phyloP scores from a whole-genome alignment of 2,113 vertebrate species.

The Datnioides undecimradiatus region DNA sequence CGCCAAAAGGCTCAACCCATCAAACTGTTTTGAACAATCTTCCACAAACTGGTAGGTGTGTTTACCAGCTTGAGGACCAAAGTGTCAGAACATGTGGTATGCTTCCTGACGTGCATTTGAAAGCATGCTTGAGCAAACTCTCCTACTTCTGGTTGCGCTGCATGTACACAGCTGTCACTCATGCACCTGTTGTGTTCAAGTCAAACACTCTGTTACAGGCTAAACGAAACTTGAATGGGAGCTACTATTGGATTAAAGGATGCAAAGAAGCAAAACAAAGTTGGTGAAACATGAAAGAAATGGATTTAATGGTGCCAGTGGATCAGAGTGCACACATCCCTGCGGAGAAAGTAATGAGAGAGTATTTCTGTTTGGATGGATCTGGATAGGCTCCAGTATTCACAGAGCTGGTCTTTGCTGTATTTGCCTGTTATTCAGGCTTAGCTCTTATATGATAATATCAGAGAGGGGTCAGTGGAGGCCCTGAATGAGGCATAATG shows the following conservation, averaged over 20 bases:
- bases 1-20: slow-evolving; percentile 1
- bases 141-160: slow-evolving; percentile 16
- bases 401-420: slow-evolving; percentile 38
- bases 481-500: slow-evolving; percentile 24
- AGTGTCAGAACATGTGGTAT: slow-evolving; percentile 13
- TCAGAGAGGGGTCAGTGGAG: slow-evolving; percentile 32
- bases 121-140: slow-evolving; percentile 18
- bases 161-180: slow-evolving; percentile 23
- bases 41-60: slow-evolving; percentile 11
- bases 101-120: slow-evolving; percentile 26
- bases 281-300: slow-evolving; percentile 58
- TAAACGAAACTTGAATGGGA: slow-evolving; percentile 33
- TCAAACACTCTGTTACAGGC: slow-evolving; percentile 10
- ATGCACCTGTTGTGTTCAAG: slow-evolving; percentile 49
- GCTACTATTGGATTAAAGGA: slow-evolving; percentile 46
- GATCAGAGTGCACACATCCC: slow-evolving; percentile 64
- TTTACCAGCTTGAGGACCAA: slow-evolving; percentile 20
- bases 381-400: slow-evolving; percentile 69
- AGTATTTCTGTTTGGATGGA: slow-evolving; percentile 69
- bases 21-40: slow-evolving; percentile 26
- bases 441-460: slow-evolving; percentile 28
- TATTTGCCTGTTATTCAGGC: slow-evolving; percentile 36
- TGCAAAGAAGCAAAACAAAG: slow-evolving; percentile 54
- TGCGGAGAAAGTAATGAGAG: slow-evolving; percentile 70
- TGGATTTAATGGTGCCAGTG: slow-evolving; percentile 59